Base-by-base conservation (phyloP, 37 sponge, comb jelly and placozoan genomes). In the Haliclona indistincta region DNA sequence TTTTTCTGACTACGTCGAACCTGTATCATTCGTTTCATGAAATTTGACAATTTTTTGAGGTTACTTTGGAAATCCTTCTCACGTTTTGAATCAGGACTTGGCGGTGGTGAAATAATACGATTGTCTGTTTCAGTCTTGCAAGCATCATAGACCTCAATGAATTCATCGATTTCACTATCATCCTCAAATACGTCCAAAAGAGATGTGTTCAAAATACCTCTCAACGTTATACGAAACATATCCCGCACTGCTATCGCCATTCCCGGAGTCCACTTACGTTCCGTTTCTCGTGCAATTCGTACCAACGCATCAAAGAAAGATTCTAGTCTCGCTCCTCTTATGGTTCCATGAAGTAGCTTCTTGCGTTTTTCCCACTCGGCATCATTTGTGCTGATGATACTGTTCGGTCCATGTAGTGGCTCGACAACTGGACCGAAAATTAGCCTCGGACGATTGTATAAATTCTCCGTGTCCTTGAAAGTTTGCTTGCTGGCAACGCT, bases 131-230 rank as follows among this genome's bases (percentile, higher is more conserved):
- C 77, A 63, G 37, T 23, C 20, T 76, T 76, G 53, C 77, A 76
- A 11, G 43, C 19, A 52, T 76, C 65, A 42, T 76, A 76, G 15
- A 44, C 20, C 28, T 38, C 42, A 32, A 65, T 47, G n/a, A 76
- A 52, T 22, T 76, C 52, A 3, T 76, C 77, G 52, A 78, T 66
- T 55, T 43, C 79, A 67, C 56, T 67, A 51, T 78, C 63, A 20
- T 78, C 68, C 47, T 78, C 58, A 78, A 78, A 78, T 78, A 78
- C 67, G 35, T 78, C 67, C 5, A 67, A 67, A 78, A 78, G 68
- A 19, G 79, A 78, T 67, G 79, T 78, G 32, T 15, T 45, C 10
- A 78, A 53, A 35, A 78, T 67, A 5, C 56, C 47, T 34, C 67
- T 78, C 8, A 66, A 38, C 0, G 56, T 67, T 40, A 67, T 67